These are phyloP conservation scores for Pasiphila rectangulata DNA, from an alignment of 2,888 invertebrate species.

Conservation along the genomic window DNA sequence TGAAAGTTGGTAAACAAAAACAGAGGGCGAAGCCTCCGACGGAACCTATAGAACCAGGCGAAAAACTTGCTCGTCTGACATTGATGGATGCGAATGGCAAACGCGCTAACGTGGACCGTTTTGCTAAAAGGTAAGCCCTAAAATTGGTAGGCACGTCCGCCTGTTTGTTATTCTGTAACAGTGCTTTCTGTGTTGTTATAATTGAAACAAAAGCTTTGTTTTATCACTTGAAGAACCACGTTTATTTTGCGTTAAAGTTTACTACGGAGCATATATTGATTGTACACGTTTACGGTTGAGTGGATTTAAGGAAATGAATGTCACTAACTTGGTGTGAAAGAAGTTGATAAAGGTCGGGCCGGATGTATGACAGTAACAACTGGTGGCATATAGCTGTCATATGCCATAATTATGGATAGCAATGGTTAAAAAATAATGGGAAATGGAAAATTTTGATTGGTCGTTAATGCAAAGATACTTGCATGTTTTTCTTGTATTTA, in stretches of 20 bases:
- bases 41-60: conserved; percentile 60
- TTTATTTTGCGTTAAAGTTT: conserved; percentile 17
- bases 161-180: conserved; percentile 41
- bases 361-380: conserved; percentile 5
- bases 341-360: conserved; percentile 20
- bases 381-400: too few relatives aligned
- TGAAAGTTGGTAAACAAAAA: conserved; percentile 74
- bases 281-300: neutral
- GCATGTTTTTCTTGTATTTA: too few relatives aligned
- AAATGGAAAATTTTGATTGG: too few relatives aligned
- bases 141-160: conserved; percentile 39
- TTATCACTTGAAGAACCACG: conserved; percentile 31
- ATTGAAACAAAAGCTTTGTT: conserved; percentile 36
- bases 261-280: conserved; percentile 4
- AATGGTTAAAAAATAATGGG: too few relatives aligned
- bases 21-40: conserved; percentile 58
- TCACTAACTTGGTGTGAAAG: conserved; percentile 10
- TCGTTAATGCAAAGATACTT: too few relatives aligned
- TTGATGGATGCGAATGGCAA: conserved; percentile 70
- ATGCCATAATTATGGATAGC: too few relatives aligned
- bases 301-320: conserved; percentile 10
- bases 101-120: conserved; percentile 54
- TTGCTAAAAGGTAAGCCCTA: conserved; percentile 49
- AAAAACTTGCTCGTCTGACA: conserved; percentile 72
- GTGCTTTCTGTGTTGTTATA: conserved; percentile 37